Conservation (phyloP, 2,113 vertebrate genomes). For the Gila orcuttii region DNA sequence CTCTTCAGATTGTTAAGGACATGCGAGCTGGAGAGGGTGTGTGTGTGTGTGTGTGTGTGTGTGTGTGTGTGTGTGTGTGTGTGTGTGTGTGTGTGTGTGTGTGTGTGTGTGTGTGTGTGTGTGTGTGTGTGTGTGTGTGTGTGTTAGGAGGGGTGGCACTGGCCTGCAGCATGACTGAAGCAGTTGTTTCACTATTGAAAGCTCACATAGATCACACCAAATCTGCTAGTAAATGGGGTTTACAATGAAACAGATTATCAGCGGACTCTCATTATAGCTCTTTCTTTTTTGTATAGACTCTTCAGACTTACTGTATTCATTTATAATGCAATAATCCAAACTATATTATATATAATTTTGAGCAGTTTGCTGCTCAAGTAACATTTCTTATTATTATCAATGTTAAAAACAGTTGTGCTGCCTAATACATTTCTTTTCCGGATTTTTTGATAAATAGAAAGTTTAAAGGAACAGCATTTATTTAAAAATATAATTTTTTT, state of each 20-base stretch:
- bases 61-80: conserved; percentile 20
- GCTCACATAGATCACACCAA: not conserved
- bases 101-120: conserved; percentile 13
- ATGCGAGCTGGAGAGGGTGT: conserved; percentile 54
- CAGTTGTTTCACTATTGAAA: conserved; percentile 2
- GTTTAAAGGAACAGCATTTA: too few relatives aligned
- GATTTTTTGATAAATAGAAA: too few relatives aligned
- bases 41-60: conserved; percentile 27
- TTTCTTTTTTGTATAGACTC: not conserved
- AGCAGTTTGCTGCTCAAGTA: too few relatives aligned
- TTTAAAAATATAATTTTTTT: too few relatives aligned
- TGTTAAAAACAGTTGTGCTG: too few relatives aligned
- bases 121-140: conserved; percentile 23
- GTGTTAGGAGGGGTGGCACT: not conserved
- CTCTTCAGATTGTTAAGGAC: conserved; percentile 79
- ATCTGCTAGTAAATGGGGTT: not conserved
- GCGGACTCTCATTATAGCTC: not conserved
- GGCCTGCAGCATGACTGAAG: conserved; percentile 7
- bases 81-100: conserved; percentile 16
- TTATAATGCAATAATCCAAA: not conserved
- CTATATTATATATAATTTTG: too few relatives aligned
- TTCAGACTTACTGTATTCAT: not conserved
- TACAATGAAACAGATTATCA: not conserved
- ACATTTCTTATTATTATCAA: too few relatives aligned
- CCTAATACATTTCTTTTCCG: too few relatives aligned